Evolutionary conservation across 2,888 invertebrate genomes (phyloP).

Genomic region (Diogma glabrata): DNA sequence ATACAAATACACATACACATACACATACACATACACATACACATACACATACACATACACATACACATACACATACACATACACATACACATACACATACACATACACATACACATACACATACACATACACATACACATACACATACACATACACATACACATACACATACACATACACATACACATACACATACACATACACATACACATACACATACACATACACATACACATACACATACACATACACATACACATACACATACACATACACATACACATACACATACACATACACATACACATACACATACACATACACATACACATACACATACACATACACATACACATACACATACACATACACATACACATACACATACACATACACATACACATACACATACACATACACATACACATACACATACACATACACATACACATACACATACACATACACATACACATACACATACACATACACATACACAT

Average conservation of each 20-base stretch:
- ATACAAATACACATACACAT: not conserved
- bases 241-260: not conserved
- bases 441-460: slow-evolving; percentile 5
- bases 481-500: slow-evolving; percentile 5
- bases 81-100: not conserved
- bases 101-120: not conserved
- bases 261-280: not conserved
- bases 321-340: not conserved
- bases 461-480: slow-evolving; percentile 5
- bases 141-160: not conserved
- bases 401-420: not conserved
- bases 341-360: not conserved
- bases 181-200: not conserved
- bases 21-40: not conserved
- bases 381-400: not conserved
- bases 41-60: not conserved
- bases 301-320: not conserved
- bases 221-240: not conserved
- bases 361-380: not conserved
- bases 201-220: not conserved
- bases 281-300: not conserved
- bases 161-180: not conserved
- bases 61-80: not conserved
- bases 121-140: not conserved
- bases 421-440: not conserved